Percentiles rank a stretch among this genome's conserved stretches.
Conservation (phyloP, 2,797 vertebrate species). For the Phylloscopus collybita region DNA sequence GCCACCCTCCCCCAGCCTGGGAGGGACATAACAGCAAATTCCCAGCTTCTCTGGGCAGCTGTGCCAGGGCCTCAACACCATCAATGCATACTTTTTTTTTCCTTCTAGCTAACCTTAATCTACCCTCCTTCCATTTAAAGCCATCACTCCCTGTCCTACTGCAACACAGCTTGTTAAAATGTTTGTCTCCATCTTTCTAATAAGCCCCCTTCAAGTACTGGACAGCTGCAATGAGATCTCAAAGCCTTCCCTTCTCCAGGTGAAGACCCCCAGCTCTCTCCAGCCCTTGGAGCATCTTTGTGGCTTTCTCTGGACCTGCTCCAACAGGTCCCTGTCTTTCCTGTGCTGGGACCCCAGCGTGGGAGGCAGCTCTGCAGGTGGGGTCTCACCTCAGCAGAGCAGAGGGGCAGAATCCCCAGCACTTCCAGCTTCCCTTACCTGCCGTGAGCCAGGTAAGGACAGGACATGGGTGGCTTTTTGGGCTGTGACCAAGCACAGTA, state of each 20-base stretch:
- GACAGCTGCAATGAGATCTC: accelerated
- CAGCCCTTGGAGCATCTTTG: neutral
- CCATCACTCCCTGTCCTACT: neutral
- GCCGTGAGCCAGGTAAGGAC: neutral
- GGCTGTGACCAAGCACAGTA: neutral
- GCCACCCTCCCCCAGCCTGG: neutral
- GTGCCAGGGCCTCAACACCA: neutral
- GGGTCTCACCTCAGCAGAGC: neutral
- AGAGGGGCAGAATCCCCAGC: neutral
- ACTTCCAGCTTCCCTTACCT: neutral
- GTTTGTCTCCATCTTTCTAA: neutral
- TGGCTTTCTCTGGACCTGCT: neutral
- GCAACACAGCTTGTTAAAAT: neutral
- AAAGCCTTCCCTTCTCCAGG: neutral
- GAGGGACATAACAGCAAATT: neutral
- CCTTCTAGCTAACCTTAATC: neutral
- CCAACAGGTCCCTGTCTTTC: accelerated
- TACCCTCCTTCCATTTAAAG: neutral
- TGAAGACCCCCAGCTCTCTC: neutral
- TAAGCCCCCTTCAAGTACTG: neutral
- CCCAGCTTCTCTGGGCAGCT: neutral
- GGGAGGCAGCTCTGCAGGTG: neutral
- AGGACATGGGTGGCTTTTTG: neutral
- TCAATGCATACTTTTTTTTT: neutral
- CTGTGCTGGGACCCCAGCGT: neutral